Conservation (phyloP, 2,113 vertebrate species). For the Tenebrosternarchus preto region DNA sequence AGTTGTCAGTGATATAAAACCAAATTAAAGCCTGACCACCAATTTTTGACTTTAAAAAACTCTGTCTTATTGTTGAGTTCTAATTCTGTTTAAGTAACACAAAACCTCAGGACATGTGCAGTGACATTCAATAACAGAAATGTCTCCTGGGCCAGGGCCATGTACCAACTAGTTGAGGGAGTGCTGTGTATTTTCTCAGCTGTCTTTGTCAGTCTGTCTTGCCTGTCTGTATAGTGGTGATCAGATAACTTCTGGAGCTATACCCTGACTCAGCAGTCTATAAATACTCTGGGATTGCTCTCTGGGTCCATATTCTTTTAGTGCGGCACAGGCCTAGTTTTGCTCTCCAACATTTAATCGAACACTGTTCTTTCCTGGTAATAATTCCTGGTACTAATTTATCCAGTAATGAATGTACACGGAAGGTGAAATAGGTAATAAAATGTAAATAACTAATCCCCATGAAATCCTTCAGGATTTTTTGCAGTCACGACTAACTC, state of each 20-base stretch:
- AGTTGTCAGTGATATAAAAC: neutral
- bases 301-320: conserved; percentile 31
- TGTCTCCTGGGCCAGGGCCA: neutral
- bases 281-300: conserved; percentile 55
- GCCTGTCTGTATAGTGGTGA: conserved; percentile 6
- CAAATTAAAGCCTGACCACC: neutral
- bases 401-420: no score
- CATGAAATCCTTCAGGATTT: no score
- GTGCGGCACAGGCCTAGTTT: neutral
- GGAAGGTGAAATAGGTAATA: no score
- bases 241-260: conserved; percentile 41
- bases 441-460: no score
- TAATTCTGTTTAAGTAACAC: neutral
- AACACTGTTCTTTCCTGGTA: neutral
- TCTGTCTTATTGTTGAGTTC: neutral
- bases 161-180: neutral
- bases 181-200: conserved; percentile 45
- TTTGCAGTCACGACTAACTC: neutral
- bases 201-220: conserved; percentile 46
- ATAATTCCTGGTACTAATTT: neutral
- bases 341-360: conserved; percentile 2
- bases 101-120: conserved; percentile 14
- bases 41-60: neutral
- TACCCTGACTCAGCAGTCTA: conserved; percentile 56
- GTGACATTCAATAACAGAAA: neutral